phyloP scores from a whole-genome alignment of 2,113 vertebrate genomes.

The Phaetusa simplex region DNA sequence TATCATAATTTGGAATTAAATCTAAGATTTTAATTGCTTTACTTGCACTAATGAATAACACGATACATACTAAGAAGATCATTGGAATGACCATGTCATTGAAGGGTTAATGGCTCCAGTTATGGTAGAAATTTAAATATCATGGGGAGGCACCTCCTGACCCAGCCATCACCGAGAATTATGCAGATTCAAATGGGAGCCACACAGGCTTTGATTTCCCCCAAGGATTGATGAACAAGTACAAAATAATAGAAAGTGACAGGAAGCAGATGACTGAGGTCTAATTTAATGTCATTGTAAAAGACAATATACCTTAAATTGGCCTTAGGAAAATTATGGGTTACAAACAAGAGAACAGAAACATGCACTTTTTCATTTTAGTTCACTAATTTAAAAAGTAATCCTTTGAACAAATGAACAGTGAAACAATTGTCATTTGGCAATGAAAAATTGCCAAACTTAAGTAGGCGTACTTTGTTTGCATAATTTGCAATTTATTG shows the following conservation, averaged over 20 bases:
- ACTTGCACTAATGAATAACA: neutral
- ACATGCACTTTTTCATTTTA: slow-evolving; percentile 59
- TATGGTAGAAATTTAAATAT: slow-evolving; percentile 49
- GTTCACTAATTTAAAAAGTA: slow-evolving; percentile 60
- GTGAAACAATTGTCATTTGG: slow-evolving; percentile 47
- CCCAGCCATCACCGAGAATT: slow-evolving; percentile 74
- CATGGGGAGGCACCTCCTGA: slow-evolving; percentile 46
- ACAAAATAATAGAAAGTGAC: slow-evolving; percentile 84
- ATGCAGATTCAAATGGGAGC: slow-evolving; percentile 78
- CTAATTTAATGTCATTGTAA: slow-evolving; percentile 81
- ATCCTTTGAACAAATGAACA: slow-evolving; percentile 46
- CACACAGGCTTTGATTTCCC: slow-evolving; percentile 79
- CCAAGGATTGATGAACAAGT: slow-evolving; percentile 78
- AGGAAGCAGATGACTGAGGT: slow-evolving; percentile 82
- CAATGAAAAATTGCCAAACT: slow-evolving; percentile 30
- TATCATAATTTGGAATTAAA: neutral
- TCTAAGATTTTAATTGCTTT: neutral
- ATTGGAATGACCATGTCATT: neutral
- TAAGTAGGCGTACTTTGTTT: slow-evolving; percentile 44
- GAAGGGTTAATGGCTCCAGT: slow-evolving; percentile 55
- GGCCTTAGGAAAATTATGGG: slow-evolving; percentile 72
- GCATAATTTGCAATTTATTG: slow-evolving; percentile 43
- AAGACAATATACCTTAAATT: slow-evolving; percentile 76
- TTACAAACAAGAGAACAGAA: slow-evolving; percentile 60
- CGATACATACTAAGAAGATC: neutral